Base-by-base conservation (phyloP, 2,113 vertebrate genomes). In the Oncorhynchus tshawytscha region DNA sequence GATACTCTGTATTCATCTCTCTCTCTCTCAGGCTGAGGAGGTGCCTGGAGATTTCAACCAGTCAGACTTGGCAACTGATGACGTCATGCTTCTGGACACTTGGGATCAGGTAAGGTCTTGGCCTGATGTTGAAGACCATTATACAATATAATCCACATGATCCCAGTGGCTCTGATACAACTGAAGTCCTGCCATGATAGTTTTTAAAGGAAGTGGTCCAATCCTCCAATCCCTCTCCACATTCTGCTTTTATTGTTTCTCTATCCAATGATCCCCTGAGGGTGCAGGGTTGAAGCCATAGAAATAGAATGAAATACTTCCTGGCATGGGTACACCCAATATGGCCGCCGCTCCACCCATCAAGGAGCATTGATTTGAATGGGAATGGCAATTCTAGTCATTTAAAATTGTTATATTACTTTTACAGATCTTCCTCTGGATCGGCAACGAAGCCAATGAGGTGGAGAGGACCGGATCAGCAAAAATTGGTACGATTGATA, bases 41-140 rank as follows among this genome's bases (percentile, higher is more conserved):
- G 90, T 94, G 34, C 88, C 91, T 0, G 89, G 90, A 34, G 92
- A 93, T 0, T 86, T 92, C 57, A 87, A 89, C 45, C 94, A 94
- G 87, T 2, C 75, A 0, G 93, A 94, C 75, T 81, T 94, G 82
- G 91, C 92, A 22, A 78, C 81, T 0, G 93, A 94, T 79, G 93
- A 94, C 39, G 85, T 94, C 78, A 94, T 94, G 93, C 77, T 94
- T 69, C 78, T 94, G 84, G 94, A 94, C 75, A 88, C 85, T 1
- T 81, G 85, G 82, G 73, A 87, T 70, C 88, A 93, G 88, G 94
- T 94, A 67, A 62, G 74, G 67, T 24, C n/a, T 25, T 71, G 25
- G 15, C 27, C 5, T 15, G 3, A 64, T 15, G 64, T 39, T 67
- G 13, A 74, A 51, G 60, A 69, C 67, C 20, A 57, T 75, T 57